A percentile compares a stretch with the other conserved stretches of the same genome.
These are phyloP conservation scores for Gobius niger DNA, from an alignment of 2,113 vertebrate species.

Conservation along the genomic window DNA sequence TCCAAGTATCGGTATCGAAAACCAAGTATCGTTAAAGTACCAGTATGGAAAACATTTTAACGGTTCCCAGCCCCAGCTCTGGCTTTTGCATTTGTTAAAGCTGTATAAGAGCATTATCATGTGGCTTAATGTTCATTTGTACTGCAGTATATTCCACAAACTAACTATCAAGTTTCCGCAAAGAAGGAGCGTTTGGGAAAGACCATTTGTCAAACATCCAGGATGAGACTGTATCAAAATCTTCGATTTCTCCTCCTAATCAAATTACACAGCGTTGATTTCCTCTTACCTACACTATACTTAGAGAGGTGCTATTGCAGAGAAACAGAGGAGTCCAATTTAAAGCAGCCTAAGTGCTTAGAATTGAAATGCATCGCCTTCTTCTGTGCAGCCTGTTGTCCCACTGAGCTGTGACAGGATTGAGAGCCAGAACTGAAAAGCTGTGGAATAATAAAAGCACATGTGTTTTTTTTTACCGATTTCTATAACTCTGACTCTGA, in stretches of 20 bases:
- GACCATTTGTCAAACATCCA: too few species aligned
- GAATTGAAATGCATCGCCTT: constrained; percentile 45
- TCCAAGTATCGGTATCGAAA: too few species aligned
- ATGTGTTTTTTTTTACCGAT: constrained; percentile 3
- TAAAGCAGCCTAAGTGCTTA: constrained; percentile 18
- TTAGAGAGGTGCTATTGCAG: background rate
- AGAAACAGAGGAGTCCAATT: constrained; percentile 23
- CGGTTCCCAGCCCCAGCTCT: too few species aligned
- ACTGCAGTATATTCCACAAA: too few species aligned
- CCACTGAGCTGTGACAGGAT: constrained; percentile 54
- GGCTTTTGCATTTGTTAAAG: too few species aligned
- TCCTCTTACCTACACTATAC: background rate
- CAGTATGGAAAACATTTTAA: too few species aligned
- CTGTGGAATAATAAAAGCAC: constrained; percentile 15
- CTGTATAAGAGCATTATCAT: too few species aligned
- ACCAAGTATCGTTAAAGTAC: too few species aligned
- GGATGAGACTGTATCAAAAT: background rate
- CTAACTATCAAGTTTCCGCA: too few species aligned
- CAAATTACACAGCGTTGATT: background rate
- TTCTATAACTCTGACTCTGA: constrained; percentile 37
- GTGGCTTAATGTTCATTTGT: too few species aligned
- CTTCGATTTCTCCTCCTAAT: background rate
- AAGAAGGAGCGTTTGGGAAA: too few species aligned
- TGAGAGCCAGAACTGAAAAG: constrained; percentile 46
- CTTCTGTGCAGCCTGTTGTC: constrained; percentile 31